Base-by-base conservation (phyloP, 2,113 vertebrate genomes). In the Pangasianodon gigas region DNA sequence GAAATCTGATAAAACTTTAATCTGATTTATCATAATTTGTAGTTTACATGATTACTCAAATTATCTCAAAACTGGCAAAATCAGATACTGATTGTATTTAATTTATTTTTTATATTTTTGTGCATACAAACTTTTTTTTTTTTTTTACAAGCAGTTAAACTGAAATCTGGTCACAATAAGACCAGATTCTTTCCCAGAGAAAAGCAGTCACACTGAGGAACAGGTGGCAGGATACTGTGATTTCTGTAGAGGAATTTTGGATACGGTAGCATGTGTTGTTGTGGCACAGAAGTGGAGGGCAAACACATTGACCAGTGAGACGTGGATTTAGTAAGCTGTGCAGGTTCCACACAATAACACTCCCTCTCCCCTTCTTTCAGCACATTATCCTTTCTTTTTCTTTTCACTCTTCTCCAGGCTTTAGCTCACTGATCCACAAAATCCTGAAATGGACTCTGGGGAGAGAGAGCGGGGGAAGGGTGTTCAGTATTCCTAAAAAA, bases 321-420 rank as follows among this genome's bases (percentile, higher is more conserved):
- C 19, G 37, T 91, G 77, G 77, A 89, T 65, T 92, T 89, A 86
- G 44, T 87, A 92, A 88, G 89, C 89, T 90, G 89, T 88, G 89
- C 79, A 86, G 84, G 83, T 48, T 84, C 32, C 77, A 87, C 69
- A 92, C 91, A 92, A 92, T 90, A 88, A 86, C 84, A 60, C 60
- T 54, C 79, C 67, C 81, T 60, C 11, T 62, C 6, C 82, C 48
- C 75, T 86, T 80, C 58, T 54, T 84, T 90, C 84, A 48, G 67
- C 32, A 29, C 75, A 75, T 88, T 91, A 88, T 82, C 71, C 80
- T 83, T 65, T 88, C 88, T 89, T 65, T 86, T 82, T 86, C 32
- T 84, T 91, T 91, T 85, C 80, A 74, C 65, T 90, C 56, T 62
- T 90, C 79, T 83, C 19, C 80, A 51, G 80, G 71, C 71, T 77